phyloP scores from a whole-genome alignment of 2,797 vertebrate genomes.

The Macroramphosus scolopax region DNA sequence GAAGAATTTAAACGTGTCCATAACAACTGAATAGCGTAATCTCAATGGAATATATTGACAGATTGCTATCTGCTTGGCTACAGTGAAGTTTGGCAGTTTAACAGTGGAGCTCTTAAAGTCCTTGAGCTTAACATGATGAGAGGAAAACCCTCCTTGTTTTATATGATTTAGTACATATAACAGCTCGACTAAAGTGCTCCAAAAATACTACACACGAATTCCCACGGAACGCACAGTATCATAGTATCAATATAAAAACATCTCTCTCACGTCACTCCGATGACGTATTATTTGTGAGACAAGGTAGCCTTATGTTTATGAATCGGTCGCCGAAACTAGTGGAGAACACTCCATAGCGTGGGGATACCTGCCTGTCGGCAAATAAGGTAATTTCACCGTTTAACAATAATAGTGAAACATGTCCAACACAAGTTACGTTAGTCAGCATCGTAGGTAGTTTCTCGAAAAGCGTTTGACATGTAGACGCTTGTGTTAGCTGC shows the following conservation, averaged over 20 bases:
- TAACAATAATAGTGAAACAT: fast-evolving
- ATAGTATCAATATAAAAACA: too few relatives aligned
- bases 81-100: too few relatives aligned
- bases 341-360: neutral
- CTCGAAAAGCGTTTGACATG: neutral
- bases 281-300: constrained; percentile 68
- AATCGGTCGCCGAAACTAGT: constrained; percentile 2
- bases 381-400: constrained; percentile 36
- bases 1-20: constrained; percentile 19
- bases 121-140: too few relatives aligned
- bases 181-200: too few relatives aligned
- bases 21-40: neutral
- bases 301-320: constrained; percentile 19
- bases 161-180: too few relatives aligned
- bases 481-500: too few relatives aligned
- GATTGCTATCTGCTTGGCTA: too few relatives aligned
- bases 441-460: neutral
- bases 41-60: too few relatives aligned
- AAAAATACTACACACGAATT: too few relatives aligned
- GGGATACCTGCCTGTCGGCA: neutral
- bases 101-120: too few relatives aligned
- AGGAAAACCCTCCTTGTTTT: too few relatives aligned
- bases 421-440: neutral
- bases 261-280: neutral
- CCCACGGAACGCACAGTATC: too few relatives aligned